Base-by-base conservation (phyloP, 2,113 vertebrate species). In the Neodontobutis hainanensis region DNA sequence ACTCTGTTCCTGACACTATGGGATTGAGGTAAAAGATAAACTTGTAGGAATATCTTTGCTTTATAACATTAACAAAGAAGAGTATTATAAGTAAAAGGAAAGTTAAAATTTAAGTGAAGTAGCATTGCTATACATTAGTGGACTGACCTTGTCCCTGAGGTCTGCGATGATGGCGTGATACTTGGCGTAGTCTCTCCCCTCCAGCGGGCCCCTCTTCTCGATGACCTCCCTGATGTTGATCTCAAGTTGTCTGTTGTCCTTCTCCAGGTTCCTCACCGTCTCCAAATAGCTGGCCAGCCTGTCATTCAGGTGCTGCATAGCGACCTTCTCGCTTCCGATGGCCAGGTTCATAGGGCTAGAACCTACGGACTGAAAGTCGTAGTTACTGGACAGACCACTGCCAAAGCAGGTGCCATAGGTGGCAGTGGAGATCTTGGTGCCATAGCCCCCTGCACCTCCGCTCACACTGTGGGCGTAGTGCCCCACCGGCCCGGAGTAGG, bases 221-320 rank as follows among this genome's bases (percentile, higher is more conserved):
- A 86, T 68, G 63, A 16, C n/a, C 86, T 93, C 85, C 4, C 76
- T 78, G 87, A 93, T 93, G 67, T 92, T 81, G 60, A 88, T 44
- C 85, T 92, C 91, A 67, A 93, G 83, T 14, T 62, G 50, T 55
- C 67, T 56, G 82, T 93, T 93, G 82, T 82, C 89, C 73, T 86
- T 86, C 87, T 93, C 92, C 73, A 93, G 88, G 46, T n/a, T 87
- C 60, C 51, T 89, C 56, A 93, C 92, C 0, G 73, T 91, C 52
- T 91, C 91, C 86, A 93, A 69, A 82, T 93, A 93, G 78, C 38
- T 87, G 40, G 89, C 90, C 82, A 93, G 81, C 5, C 92, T 89
- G 68, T 92, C 90, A 0, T 93, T 93, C 62, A 93, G 82, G 47
- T 79, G 70, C 80, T 93, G 91, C 92, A 93, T 91, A 77, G 81